phyloP scores from a whole-genome alignment of 2,888 invertebrate species.

The Mythimna impura region DNA sequence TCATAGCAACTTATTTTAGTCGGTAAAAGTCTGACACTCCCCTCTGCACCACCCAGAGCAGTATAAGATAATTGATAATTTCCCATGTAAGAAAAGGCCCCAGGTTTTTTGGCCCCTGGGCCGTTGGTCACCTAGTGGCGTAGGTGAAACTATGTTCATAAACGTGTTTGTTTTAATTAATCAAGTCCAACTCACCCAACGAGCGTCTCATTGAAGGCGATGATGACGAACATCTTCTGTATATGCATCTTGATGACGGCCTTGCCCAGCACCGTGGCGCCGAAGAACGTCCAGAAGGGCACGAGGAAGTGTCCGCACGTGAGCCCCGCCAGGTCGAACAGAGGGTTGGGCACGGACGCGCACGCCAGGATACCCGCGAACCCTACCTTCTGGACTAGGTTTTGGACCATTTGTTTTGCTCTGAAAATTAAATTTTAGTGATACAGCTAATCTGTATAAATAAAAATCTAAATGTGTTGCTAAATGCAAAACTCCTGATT shows the following conservation, averaged over 20 bases:
- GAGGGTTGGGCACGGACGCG: constrained; percentile 99
- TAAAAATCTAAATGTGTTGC: no score
- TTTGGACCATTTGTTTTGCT: constrained; percentile 96
- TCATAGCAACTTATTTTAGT: no score
- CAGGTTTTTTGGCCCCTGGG: no score
- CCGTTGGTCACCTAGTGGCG: no score
- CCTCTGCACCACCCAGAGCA: no score
- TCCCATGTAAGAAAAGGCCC: no score
- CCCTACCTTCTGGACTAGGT: constrained; percentile 97
- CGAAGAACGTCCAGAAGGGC: constrained; percentile 99
- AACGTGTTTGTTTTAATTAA: no score
- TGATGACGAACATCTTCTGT: constrained; percentile 98
- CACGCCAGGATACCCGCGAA: constrained; percentile 99
- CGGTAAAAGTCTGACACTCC: no score
- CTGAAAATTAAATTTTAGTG: constrained; percentile 75
- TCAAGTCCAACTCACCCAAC: constrained; percentile 92
- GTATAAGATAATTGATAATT: no score
- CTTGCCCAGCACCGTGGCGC: constrained; percentile 99
- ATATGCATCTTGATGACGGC: constrained; percentile 99
- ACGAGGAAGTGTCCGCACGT: constrained; percentile 99
- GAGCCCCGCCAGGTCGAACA: constrained; percentile 99
- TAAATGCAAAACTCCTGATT: no score
- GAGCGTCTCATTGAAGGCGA: constrained; percentile 98
- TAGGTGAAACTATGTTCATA: no score
- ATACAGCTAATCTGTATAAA: no score